Base-by-base conservation (phyloP, 2,888 invertebrate species). In the Caenorhabditis becei region DNA sequence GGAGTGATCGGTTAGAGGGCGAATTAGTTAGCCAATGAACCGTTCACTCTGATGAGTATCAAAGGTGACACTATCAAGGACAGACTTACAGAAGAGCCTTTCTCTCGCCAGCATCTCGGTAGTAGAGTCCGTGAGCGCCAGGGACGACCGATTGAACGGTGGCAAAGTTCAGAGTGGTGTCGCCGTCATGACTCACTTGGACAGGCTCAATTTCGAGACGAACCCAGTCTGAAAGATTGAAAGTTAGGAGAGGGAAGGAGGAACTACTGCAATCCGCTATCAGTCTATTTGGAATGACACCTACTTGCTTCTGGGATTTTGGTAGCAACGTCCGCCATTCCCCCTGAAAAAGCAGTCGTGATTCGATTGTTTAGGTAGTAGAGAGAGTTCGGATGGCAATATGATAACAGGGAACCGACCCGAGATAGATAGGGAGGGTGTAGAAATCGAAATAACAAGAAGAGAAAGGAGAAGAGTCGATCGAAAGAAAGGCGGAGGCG, bases 41-140 rank as follows among this genome's bases (percentile, higher is more conserved):
- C 72, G 72, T 58, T 63, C 26, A 35, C 23, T 35, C 20, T 65
- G 58, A 59, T 37, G 56, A n/a, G 26, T 28, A 74, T 65, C 58
- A 47, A 28, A 51, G 63, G 51, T 74, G 74, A 74, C 65, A 65
- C 35, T 62, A 10, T 41, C 32, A 62, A 71, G 54, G 63, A 72
- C 72, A 58, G 20, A 77, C 86, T 79, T 26, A 87, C 87, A 80
- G 47, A 26, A 88, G 81, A 47, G 87, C 86, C 59, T 84, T 85
- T 65, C 85, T 80, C 69, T 85, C 83, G 47, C 88, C 88, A 62
- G 75, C 80, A 28, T 85, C 85, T 44, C 86, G 62, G 69, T 84
- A 88, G 75, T 88, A 88, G 61, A 88, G 83, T 58, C 88, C 88
- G 62, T 88, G 88, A 24, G 88, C 88, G 28, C 87, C 88, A 20